Conservation (phyloP, 2,113 vertebrate species). For the Syrmaticus mikado region DNA sequence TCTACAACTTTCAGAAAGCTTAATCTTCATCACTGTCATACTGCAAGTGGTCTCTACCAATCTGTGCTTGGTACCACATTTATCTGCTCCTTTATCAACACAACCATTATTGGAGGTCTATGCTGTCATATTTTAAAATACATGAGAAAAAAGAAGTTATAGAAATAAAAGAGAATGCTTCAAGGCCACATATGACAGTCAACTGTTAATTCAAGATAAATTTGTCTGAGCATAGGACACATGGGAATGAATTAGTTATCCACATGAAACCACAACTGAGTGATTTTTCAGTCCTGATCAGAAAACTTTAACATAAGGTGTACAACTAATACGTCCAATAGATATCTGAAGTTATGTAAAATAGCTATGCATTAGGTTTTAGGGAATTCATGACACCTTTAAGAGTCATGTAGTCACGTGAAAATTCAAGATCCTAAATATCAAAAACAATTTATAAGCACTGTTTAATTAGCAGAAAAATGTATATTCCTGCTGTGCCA, state of each 20-base stretch:
- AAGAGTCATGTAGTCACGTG: background rate
- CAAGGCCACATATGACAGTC: background rate
- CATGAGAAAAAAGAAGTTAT: fast-evolving
- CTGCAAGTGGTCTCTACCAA: background rate
- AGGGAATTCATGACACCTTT: background rate
- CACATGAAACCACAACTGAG: background rate
- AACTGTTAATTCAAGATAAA: background rate
- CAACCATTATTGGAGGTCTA: background rate
- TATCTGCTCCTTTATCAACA: background rate
- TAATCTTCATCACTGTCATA: background rate
- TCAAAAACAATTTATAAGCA: background rate
- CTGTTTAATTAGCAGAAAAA: background rate
- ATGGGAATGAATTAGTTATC: background rate
- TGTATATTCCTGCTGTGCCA: fast-evolving
- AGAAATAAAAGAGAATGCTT: background rate
- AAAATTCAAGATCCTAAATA: background rate
- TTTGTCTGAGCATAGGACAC: background rate
- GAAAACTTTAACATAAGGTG: background rate
- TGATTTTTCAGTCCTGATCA: background rate
- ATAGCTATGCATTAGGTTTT: background rate
- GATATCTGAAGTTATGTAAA: background rate
- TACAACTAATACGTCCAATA: background rate
- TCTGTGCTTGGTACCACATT: background rate
- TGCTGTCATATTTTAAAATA: background rate
- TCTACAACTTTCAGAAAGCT: background rate